These are phyloP conservation scores for Pelusios castaneus DNA, from an alignment of 2,113 vertebrate genomes.

Conservation along the genomic window DNA sequence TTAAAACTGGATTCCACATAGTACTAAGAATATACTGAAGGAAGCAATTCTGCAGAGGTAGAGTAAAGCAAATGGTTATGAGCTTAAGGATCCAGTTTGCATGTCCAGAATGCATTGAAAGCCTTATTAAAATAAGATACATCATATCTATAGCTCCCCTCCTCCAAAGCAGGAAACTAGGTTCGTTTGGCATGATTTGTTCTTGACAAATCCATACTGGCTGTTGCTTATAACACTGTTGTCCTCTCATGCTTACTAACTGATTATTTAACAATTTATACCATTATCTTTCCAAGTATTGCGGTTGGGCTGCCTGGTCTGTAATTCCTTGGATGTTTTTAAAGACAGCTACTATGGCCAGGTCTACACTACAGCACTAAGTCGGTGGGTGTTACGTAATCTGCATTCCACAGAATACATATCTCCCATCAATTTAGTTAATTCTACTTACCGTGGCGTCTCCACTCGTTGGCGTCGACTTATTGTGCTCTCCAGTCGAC, in stretches of 20 bases:
- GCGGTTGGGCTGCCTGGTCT: background rate
- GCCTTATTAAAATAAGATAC: background rate
- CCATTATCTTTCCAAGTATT: background rate
- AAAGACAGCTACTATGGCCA: background rate
- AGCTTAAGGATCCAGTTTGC: background rate
- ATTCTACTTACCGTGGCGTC: no score
- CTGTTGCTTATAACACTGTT: background rate
- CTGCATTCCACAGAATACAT: no score
- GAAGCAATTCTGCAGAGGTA: background rate
- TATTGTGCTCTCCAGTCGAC: no score
- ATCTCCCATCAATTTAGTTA: no score
- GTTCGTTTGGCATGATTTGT: background rate
- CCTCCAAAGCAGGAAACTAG: background rate
- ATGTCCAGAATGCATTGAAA: background rate
- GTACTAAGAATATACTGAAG: background rate
- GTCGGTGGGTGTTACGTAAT: no score
- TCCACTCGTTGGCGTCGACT: no score
- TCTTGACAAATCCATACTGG: background rate
- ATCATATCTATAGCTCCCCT: background rate
- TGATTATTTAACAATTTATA: background rate
- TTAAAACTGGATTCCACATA: background rate
- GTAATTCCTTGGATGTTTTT: background rate
- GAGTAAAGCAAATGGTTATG: background rate
- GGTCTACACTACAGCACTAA: no score
- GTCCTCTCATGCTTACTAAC: background rate